Evolutionary conservation across 2,113 vertebrate genomes (phyloP).

Genomic region (Nycticorax nycticorax): DNA sequence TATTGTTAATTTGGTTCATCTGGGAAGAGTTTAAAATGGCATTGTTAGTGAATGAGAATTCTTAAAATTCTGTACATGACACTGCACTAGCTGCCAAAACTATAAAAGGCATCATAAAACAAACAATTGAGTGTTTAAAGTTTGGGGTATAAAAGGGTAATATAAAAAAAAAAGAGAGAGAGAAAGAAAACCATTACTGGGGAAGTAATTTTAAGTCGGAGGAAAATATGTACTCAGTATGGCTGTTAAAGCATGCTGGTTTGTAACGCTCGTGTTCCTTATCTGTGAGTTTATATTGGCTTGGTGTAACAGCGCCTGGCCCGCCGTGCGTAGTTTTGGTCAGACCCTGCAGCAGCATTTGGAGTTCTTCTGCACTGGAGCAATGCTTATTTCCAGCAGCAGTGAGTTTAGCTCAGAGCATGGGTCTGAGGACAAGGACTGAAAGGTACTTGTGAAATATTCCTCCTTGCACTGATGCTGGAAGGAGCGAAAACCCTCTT

Average conservation of each 20-base stretch:
- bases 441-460: not conserved
- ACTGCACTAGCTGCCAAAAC: not conserved
- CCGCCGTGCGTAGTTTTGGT: not conserved
- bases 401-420: not conserved
- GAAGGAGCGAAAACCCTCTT: not conserved
- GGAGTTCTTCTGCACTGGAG: not conserved
- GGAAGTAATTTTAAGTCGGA: not conserved
- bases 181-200: not conserved
- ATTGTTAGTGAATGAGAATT: not conserved
- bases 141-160: slow-evolving; percentile 26
- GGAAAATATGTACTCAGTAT: rapidly evolving
- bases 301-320: not conserved
- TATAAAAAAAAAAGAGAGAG: not conserved
- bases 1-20: slow-evolving; percentile 8
- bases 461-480: not conserved
- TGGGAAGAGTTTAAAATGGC: slow-evolving; percentile 1
- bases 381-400: not conserved
- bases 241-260: not conserved
- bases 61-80: not conserved
- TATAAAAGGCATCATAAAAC: slow-evolving; percentile 28
- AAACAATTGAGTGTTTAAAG: slow-evolving; percentile 34
- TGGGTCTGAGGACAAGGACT: not conserved
- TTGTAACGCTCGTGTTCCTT: not conserved
- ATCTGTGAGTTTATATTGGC: not conserved
- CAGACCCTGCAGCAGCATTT: not conserved